These are phyloP conservation scores for Cladorhizidae sp. DNA, from an alignment of 37 sponge, comb jelly and placozoan species.

Conservation along the genomic window DNA sequence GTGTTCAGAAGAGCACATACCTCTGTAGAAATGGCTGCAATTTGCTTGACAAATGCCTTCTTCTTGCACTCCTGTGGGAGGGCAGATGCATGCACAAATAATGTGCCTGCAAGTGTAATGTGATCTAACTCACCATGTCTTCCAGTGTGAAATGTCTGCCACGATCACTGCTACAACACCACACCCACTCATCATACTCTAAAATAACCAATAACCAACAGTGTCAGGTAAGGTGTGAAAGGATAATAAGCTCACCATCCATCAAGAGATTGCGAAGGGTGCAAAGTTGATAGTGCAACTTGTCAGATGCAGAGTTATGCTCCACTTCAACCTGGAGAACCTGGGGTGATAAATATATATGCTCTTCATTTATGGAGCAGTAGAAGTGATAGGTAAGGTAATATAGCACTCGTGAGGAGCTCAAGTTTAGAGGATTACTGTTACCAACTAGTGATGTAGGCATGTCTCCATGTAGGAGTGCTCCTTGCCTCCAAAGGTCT, in stretches of 20 bases:
- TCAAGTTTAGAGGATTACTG: no score
- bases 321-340: slow-evolving; percentile 30
- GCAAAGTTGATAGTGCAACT: slow-evolving; percentile 43
- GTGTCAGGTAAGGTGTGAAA: neutral
- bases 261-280: slow-evolving; percentile 52
- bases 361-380: no score
- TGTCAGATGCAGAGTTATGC: slow-evolving; percentile 11
- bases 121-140: neutral
- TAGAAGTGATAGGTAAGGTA: no score
- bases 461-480: no score
- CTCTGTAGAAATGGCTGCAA: slow-evolving; percentile 51
- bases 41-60: slow-evolving; percentile 37
- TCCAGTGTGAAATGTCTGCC: neutral
- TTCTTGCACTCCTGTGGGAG: neutral
- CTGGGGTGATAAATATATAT: no score
- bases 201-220: no score
- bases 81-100: neutral
- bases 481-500: no score
- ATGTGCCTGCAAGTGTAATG: neutral
- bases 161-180: neutral
- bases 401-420: no score
- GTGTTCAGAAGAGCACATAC: no score
- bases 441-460: no score
- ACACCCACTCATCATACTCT: no score
- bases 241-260: slow-evolving; percentile 37